Evolutionary conservation across 2,888 invertebrate genomes (phyloP).

Genomic region (Apodemia zela): DNA sequence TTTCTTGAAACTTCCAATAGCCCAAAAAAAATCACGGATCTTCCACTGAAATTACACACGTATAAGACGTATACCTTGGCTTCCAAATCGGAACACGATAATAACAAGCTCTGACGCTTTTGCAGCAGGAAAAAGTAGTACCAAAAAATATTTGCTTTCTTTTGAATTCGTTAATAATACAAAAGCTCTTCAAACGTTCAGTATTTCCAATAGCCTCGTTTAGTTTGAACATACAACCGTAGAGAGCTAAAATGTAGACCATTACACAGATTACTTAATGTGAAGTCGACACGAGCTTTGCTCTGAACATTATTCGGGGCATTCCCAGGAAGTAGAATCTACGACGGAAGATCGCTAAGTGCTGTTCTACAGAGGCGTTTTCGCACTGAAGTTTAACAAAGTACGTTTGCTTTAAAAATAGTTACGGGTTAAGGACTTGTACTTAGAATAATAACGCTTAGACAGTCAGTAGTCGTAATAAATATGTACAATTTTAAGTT

Average conservation of each 20-base stretch:
- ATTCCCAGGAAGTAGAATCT: constrained; percentile 28
- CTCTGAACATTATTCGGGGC: constrained; percentile 29
- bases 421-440: too few relatives aligned
- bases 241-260: constrained; percentile 23
- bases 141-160: constrained; percentile 12
- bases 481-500: too few relatives aligned
- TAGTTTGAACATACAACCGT: constrained; percentile 17
- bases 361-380: constrained; percentile 26
- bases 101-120: too few relatives aligned
- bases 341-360: constrained; percentile 33
- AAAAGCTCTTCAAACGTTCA: constrained; percentile 5
- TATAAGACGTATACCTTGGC: too few relatives aligned
- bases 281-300: constrained; percentile 28
- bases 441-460: too few relatives aligned
- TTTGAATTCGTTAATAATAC: background rate
- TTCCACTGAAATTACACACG: too few relatives aligned
- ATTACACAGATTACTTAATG: constrained; percentile 28
- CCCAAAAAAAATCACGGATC: too few relatives aligned
- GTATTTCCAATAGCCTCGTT: constrained; percentile 17
- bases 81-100: too few relatives aligned
- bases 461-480: too few relatives aligned
- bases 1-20: too few relatives aligned
- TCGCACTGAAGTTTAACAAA: constrained; percentile 5
- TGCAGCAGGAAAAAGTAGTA: background rate
- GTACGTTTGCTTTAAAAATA: background rate